These are phyloP conservation scores for Megaleporinus macrocephalus DNA, from an alignment of 2,113 vertebrate genomes.

Conservation along the genomic window DNA sequence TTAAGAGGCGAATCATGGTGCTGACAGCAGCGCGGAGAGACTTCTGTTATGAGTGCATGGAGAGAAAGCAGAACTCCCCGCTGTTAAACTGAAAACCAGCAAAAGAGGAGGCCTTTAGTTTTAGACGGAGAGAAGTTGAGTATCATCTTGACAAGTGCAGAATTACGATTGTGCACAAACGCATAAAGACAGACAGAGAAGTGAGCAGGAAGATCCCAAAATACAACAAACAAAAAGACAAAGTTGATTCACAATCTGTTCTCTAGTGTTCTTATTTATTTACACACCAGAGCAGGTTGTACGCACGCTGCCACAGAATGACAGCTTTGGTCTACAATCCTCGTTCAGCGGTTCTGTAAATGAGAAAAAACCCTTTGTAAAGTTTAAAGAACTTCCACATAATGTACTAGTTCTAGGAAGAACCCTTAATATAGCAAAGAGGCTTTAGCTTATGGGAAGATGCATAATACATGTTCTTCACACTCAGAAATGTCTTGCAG, in stretches of 20 bases:
- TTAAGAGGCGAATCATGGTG: constrained; percentile 34
- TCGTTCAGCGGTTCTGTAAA: too few relatives aligned
- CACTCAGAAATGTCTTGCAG: too few relatives aligned
- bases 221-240: constrained; percentile 20
- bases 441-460: too few relatives aligned
- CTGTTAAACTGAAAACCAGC: constrained; percentile 21
- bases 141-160: constrained; percentile 25
- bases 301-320: too few relatives aligned
- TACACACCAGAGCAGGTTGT: background rate
- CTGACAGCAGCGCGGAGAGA: constrained; percentile 26
- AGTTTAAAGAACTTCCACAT: too few relatives aligned
- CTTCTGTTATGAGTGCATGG: constrained; percentile 4
- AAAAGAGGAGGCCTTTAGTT: background rate
- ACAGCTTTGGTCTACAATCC: too few relatives aligned
- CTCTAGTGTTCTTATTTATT: background rate
- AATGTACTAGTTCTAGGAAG: too few relatives aligned
- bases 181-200: constrained; percentile 29
- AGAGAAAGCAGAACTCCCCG: constrained; percentile 16
- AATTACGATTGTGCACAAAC: constrained; percentile 14
- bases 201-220: constrained; percentile 30
- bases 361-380: too few relatives aligned
- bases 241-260: background rate
- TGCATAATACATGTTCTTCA: too few relatives aligned
- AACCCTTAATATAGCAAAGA: too few relatives aligned
- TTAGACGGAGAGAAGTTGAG: background rate